Evolutionary conservation across 1,140 invertebrate genomes (phyloP).

Genomic region (Polyergus mexicanus): DNA sequence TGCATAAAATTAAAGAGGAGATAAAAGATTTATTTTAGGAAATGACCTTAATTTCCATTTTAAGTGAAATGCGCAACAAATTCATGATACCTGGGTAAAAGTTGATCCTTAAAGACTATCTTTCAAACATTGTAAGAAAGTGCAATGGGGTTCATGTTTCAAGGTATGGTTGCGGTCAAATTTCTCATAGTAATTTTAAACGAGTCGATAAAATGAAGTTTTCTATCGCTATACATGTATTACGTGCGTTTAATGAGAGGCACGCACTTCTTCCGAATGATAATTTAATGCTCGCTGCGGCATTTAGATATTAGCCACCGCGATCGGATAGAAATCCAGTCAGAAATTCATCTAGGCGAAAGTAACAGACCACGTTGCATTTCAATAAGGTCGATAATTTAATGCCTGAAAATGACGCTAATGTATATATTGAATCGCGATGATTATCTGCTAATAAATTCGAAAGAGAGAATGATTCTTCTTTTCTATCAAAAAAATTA

Average conservation of each 20-base stretch:
- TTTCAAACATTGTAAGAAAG: neutral
- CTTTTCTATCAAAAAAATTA: neutral
- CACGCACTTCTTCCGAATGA: neutral
- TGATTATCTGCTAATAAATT: slow-evolving; percentile 15
- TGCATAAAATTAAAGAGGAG: neutral
- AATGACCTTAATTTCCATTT: slow-evolving; percentile 7
- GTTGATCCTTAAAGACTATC: neutral
- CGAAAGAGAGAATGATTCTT: neutral
- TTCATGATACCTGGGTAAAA: neutral
- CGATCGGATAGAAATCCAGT: slow-evolving; percentile 24
- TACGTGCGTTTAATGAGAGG: slow-evolving; percentile 27
- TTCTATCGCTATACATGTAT: slow-evolving; percentile 21
- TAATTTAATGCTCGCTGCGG: slow-evolving; percentile 14
- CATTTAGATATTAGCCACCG: slow-evolving; percentile 27
- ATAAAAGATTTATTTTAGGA: neutral
- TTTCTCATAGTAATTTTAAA: slow-evolving; percentile 33
- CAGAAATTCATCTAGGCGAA: neutral
- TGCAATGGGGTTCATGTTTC: neutral
- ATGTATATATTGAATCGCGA: neutral
- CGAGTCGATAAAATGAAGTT: slow-evolving; percentile 23
- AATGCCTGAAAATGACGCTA: neutral
- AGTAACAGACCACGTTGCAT: slow-evolving; percentile 14
- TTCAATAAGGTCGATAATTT: slow-evolving; percentile 27
- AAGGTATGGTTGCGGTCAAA: slow-evolving; percentile 17
- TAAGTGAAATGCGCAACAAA: neutral